Percentiles rank a stretch among this genome's conserved stretches.
These are phyloP conservation scores for Aptenodytes patagonicus DNA, from an alignment of 2,113 vertebrate species.

Conservation along the genomic window DNA sequence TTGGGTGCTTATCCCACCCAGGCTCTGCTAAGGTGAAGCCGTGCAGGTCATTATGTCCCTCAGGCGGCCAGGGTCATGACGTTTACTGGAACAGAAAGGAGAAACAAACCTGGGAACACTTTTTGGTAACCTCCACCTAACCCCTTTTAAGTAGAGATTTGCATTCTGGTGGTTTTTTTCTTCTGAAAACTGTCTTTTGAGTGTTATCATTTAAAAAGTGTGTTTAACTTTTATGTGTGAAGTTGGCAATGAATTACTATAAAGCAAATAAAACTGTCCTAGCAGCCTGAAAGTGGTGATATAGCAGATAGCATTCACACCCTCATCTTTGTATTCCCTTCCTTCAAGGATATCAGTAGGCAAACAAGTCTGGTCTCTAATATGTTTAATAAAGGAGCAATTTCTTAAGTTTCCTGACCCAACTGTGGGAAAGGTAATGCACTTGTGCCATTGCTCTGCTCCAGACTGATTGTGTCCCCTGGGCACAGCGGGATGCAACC, in stretches of 20 bases:
- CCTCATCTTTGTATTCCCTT: slow-evolving; percentile 63
- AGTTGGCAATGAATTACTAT: slow-evolving; percentile 71
- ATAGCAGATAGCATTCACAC: slow-evolving; percentile 69
- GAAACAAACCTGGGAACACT: slow-evolving; percentile 40
- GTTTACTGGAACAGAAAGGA: slow-evolving; percentile 8
- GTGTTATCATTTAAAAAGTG: slow-evolving; percentile 63
- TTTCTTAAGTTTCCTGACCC: slow-evolving; percentile 41
- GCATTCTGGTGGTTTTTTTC: not conserved
- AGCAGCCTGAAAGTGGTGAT: slow-evolving; percentile 59
- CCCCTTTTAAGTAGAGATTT: slow-evolving; percentile 63
- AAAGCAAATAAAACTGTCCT: slow-evolving; percentile 72
- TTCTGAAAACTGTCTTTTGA: slow-evolving; percentile 66
- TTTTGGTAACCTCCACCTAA: slow-evolving; percentile 57
- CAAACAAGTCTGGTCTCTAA: slow-evolving; percentile 65
- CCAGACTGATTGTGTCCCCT: not conserved
- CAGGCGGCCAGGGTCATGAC: not conserved
- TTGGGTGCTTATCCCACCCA: not conserved
- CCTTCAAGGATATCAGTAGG: slow-evolving; percentile 60
- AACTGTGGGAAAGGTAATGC: slow-evolving; percentile 34
- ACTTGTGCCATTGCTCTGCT: not conserved
- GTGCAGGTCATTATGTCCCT: not conserved
- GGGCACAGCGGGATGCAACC: not conserved
- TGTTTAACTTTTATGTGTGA: slow-evolving; percentile 76
- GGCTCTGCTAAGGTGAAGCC: not conserved
- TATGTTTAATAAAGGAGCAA: slow-evolving; percentile 69